These are phyloP conservation scores for Phylloscopus whistleri DNA, from an alignment of 2,113 vertebrate genomes.

Conservation along the genomic window DNA sequence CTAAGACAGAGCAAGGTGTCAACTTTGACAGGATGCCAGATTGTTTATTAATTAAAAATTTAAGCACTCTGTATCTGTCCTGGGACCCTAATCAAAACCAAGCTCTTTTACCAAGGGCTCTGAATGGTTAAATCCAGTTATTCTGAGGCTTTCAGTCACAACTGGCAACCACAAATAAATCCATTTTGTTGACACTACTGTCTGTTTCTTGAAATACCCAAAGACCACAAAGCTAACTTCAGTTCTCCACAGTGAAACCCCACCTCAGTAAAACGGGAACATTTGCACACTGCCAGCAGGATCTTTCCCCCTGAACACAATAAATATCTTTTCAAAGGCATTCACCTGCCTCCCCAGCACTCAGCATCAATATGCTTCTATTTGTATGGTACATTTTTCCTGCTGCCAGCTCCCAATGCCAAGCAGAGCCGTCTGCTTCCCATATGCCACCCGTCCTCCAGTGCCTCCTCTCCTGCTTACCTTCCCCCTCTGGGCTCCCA, in stretches of 20 bases:
- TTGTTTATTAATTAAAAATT: conserved; percentile 19
- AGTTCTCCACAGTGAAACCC: neutral
- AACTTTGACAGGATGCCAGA: conserved; percentile 29
- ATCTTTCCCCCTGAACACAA: neutral
- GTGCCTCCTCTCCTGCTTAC: conserved; percentile 26
- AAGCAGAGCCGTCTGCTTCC: conserved; percentile 28
- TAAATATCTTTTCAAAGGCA: neutral
- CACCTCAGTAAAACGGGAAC: neutral
- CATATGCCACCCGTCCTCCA: conserved; percentile 44
- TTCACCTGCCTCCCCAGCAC: neutral
- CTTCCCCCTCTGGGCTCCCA: conserved; percentile 1
- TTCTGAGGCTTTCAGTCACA: neutral
- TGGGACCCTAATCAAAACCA: neutral
- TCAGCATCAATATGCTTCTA: neutral
- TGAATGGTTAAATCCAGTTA: neutral
- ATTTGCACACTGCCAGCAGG: neutral
- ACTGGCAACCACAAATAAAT: neutral
- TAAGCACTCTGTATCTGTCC: neutral
- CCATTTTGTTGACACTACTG: neutral
- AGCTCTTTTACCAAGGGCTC: neutral
- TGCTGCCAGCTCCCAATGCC: neutral
- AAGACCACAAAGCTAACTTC: neutral
- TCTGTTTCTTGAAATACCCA: neutral
- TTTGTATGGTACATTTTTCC: neutral
- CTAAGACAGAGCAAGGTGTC: conserved; percentile 23